phyloP scores from a whole-genome alignment of 2,113 vertebrate genomes.

The Indicator maculatus region DNA sequence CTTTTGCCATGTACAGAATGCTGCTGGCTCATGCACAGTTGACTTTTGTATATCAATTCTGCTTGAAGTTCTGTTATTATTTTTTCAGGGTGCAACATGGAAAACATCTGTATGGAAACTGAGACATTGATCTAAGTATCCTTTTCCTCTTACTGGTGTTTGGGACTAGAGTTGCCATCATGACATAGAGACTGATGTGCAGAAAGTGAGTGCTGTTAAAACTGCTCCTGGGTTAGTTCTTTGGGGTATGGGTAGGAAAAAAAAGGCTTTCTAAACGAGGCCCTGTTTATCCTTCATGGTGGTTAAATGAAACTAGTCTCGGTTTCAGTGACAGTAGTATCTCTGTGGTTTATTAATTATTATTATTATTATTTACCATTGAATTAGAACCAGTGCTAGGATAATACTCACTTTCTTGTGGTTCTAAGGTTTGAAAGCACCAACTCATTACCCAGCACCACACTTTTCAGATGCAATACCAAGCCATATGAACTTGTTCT shows the following conservation, averaged over 20 bases:
- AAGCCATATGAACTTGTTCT: not conserved
- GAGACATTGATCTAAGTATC: not conserved
- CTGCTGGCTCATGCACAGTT: not conserved
- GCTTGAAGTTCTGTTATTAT: not conserved
- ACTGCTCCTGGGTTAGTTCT: not conserved
- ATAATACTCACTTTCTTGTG: not conserved
- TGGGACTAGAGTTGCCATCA: not conserved
- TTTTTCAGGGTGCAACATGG: not conserved
- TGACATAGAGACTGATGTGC: not conserved
- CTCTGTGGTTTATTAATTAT: not conserved
- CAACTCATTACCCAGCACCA: not conserved
- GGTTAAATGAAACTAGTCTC: not conserved
- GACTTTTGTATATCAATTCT: constrained; percentile 20
- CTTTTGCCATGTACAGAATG: accelerated
- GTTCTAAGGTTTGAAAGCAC: not conserved
- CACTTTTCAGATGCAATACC: not conserved
- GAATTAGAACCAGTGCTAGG: not conserved
- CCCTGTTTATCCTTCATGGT: not conserved
- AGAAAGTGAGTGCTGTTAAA: not conserved
- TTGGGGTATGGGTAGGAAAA: not conserved
- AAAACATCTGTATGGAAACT: not conserved
- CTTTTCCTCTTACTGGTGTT: not conserved
- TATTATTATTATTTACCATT: not conserved
- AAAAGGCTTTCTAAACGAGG: not conserved
- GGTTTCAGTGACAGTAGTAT: not conserved